A percentile compares a stretch with the other conserved stretches of the same genome.
Conservation (phyloP, 2,888 invertebrate genomes). For the Plutella xylostella region DNA sequence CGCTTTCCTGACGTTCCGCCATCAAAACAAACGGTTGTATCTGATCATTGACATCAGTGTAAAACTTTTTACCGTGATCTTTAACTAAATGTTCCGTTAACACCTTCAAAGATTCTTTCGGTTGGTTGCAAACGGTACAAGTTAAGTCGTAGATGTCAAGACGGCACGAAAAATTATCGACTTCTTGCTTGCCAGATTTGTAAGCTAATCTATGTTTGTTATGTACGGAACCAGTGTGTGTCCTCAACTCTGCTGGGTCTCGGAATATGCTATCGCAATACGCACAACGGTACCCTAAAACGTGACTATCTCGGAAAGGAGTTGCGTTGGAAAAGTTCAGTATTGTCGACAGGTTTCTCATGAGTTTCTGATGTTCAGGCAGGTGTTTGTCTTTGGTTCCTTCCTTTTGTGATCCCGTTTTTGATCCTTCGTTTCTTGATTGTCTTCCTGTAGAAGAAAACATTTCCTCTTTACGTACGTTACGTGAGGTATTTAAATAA, state of each 20-base stretch:
- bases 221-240: conserved; percentile 46
- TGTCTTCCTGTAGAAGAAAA: no score
- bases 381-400: no score
- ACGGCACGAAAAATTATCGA: conserved; percentile 25
- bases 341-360: conserved; percentile 41
- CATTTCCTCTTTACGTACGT: no score
- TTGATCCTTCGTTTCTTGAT: no score
- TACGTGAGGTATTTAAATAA: no score
- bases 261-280: conserved; percentile 51
- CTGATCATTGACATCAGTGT: conserved; percentile 42
- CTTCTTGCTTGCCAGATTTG: conserved; percentile 39
- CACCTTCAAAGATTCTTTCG: conserved; percentile 18
- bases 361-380: not conserved
- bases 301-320: conserved; percentile 55
- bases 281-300: conserved; percentile 55
- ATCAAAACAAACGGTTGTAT: conserved; percentile 48
- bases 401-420: no score
- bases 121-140: conserved; percentile 2
- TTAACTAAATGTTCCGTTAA: conserved; percentile 38
- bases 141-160: conserved; percentile 1
- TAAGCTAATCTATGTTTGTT: conserved; percentile 47
- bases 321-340: conserved; percentile 53
- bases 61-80: conserved; percentile 37
- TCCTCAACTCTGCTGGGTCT: conserved; percentile 36
- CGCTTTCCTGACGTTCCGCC: conserved; percentile 41